Base-by-base conservation (phyloP, 2,888 invertebrate genomes). In the Morpho helenor region DNA sequence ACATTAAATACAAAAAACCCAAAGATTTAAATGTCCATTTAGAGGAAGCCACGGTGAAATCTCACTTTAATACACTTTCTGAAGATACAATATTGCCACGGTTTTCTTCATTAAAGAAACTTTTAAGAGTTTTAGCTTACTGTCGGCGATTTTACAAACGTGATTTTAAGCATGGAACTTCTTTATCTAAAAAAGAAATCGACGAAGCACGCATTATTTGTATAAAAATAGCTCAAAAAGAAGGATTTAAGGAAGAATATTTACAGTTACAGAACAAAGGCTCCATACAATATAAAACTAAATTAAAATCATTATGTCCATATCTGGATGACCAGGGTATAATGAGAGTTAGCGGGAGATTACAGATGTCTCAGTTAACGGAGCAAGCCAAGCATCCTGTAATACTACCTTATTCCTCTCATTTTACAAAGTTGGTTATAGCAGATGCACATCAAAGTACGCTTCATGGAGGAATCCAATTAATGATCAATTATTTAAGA, bases 291-390 rank as follows among this genome's bases (percentile, higher is more conserved):
- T 44, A 49, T 52, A 51, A 47, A 40, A 61, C 55, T 50, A 47
- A 40, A 62, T 7, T 52, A 0, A 67, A 64, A 10, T 56, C 65
- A 1, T 47, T 72, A 2, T 65, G 61, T 44, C 69, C 69, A 6
- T 70, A 59, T 53, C 41, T 71, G 7, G 67, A 67, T 47, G 47
- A 53, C 7, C 42, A 59, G 0, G 54, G 57, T 5, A 50, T 65
- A 39, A 58, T 72, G 45, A 68, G 68, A 64, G 70, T 71, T 31
- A 67, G 69, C 46, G 69, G 70, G 22, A 53, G 69, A 9, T 43
- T 71, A 8, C 59, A 62, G 42, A 42, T 62, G n/a, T 59, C 68
- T 41, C 40, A 59, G 31, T n/a, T 67, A 10, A 9, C 47, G 10
- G 50, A 57, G 6, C 43, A 63, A 2, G 56, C 39, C 10, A 67